These are phyloP conservation scores for Galleria mellonella DNA, from an alignment of 1,140 invertebrate species.

Conservation along the genomic window DNA sequence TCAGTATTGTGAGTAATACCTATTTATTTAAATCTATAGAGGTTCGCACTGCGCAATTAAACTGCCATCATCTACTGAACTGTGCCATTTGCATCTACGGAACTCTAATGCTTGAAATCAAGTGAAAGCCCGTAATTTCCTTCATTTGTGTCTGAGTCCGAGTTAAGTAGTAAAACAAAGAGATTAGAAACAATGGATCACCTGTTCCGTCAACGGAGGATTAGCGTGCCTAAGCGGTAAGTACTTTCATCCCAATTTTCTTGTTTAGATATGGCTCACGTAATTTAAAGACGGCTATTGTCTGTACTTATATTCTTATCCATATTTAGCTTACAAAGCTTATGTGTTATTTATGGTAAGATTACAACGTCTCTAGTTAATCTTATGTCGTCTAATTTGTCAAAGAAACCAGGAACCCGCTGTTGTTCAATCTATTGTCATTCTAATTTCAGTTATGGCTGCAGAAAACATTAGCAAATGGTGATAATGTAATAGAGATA, in stretches of 20 bases:
- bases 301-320: too few species aligned
- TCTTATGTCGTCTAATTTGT: too few species aligned
- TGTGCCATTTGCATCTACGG: slow-evolving; percentile 12
- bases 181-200: slow-evolving; percentile 56
- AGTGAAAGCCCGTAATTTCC: slow-evolving; percentile 64
- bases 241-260: slow-evolving; percentile 8
- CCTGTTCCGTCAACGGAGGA: slow-evolving; percentile 61
- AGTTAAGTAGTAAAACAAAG: slow-evolving; percentile 34
- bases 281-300: slow-evolving; percentile 1
- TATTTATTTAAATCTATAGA: too few species aligned
- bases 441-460: slow-evolving; percentile 12
- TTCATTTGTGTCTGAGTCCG: slow-evolving; percentile 39
- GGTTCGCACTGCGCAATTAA: slow-evolving; percentile 6
- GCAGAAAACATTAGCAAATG: not conserved
- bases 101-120: slow-evolving; percentile 28
- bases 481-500: not conserved
- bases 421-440: too few species aligned
- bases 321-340: too few species aligned
- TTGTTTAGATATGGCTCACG: slow-evolving; percentile 8
- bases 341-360: too few species aligned
- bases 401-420: too few species aligned
- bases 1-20: too few species aligned
- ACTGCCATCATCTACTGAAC: slow-evolving; percentile 8
- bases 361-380: too few species aligned
- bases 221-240: slow-evolving; percentile 64